Conservation (phyloP, 1,140 invertebrate genomes). For the Aphaenogaster rudis region DNA sequence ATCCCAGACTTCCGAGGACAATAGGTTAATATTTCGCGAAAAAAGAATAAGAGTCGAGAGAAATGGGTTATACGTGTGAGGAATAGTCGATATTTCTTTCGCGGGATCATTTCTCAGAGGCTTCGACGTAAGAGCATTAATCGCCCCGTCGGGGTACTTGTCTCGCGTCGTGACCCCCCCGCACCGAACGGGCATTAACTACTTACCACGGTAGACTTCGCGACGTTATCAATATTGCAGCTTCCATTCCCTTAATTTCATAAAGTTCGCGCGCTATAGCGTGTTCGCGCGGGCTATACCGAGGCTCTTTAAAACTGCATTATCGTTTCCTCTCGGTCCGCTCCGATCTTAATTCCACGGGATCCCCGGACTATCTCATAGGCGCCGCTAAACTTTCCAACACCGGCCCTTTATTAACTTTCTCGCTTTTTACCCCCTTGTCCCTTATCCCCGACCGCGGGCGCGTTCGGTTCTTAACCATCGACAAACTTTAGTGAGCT, state of each 20-base stretch:
- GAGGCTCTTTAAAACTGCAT: constrained; percentile 71
- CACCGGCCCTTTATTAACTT: constrained; percentile 70
- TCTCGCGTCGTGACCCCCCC: neutral
- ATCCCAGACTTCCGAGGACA: constrained; percentile 53
- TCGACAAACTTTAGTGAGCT: constrained; percentile 41
- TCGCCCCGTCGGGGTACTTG: constrained; percentile 40
- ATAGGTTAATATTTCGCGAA: constrained; percentile 66
- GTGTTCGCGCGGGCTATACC: constrained; percentile 23
- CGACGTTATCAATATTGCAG: constrained; percentile 64
- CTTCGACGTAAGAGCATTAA: constrained; percentile 59
- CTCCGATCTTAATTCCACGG: constrained; percentile 64
- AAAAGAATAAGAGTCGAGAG: constrained; percentile 2
- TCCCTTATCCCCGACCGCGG: neutral
- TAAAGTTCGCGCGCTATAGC: constrained; percentile 50
- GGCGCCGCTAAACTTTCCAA: constrained; percentile 70
- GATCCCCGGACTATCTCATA: constrained; percentile 69
- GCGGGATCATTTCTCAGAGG: constrained; percentile 39
- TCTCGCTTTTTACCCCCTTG: constrained; percentile 19
- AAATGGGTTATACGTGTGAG: constrained; percentile 53
- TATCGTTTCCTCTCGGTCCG: constrained; percentile 62
- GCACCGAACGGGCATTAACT: constrained; percentile 25
- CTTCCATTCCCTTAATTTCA: constrained; percentile 54
- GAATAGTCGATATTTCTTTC: constrained; percentile 60
- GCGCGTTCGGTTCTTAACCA: constrained; percentile 10
- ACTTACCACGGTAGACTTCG: constrained; percentile 44